Base-by-base conservation (phyloP, 2,113 vertebrate species). In the Neodontobutis hainanensis region DNA sequence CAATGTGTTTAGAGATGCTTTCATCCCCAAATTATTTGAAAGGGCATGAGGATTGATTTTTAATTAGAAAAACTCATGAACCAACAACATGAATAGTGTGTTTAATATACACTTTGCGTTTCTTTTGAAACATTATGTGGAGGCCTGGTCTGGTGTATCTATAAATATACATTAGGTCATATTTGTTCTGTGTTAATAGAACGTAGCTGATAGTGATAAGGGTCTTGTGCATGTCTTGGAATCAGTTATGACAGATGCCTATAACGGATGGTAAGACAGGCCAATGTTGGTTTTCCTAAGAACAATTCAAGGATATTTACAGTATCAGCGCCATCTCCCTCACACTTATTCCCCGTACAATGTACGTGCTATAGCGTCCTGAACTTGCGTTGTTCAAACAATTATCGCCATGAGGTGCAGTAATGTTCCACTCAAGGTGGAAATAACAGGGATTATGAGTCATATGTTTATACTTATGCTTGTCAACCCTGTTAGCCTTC, bases 251-350 rank as follows among this genome's bases (percentile, higher is more conserved):
- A 50, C 48, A 50, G 15, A 15, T 50, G 48, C 8, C 48, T 53
- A 32, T 35, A 56, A 78, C 56, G 19, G 35, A 65, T 32, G 68
- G 81, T 74, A 65, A 79, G 72, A 71, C 10, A 4, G 0, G 7
- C 34, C 10, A 32, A 12, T 35, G 32, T 45, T 72, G 67, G 62
- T 56, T 73, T 61, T 72, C 70, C 46, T 14, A 6, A 77, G 83
- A 85, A 90, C 88, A 90, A 91, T 91, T 76, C 65, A 61, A 80
- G 88, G 88, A 91, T 88, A 90, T 89, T 87, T 86, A 83, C 85
- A 67, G 11, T 70, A 68, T 66, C 55, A 11, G 52, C 43, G 0
- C 40, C 73, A 15, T 73, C 74, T 77, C 68, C 78, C 73, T 11
- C 35, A 36, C 34, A 48, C 68, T 42, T 56, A 43, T 59, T 42